Conservation (phyloP, 2,888 invertebrate species). For the Caradrina clavipalpis region DNA sequence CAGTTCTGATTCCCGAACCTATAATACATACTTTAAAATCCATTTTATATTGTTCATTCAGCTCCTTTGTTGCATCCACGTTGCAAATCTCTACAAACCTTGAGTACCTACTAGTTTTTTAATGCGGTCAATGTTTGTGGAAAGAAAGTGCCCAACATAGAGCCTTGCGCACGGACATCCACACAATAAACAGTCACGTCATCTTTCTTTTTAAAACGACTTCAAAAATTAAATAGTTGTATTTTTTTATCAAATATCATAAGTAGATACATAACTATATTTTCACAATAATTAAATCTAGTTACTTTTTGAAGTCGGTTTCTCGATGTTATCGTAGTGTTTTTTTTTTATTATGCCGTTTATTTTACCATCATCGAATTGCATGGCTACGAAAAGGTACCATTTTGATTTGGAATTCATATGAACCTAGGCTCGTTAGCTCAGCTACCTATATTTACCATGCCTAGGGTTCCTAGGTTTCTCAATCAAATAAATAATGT, state of each 20-base stretch:
- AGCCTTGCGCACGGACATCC: slow-evolving; percentile 5
- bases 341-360: slow-evolving; percentile 20
- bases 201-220: neutral
- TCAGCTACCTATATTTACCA: too few species aligned
- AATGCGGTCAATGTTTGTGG: neutral
- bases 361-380: slow-evolving; percentile 24
- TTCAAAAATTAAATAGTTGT: neutral
- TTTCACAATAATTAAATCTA: too few species aligned
- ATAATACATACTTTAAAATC: neutral
- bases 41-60: neutral
- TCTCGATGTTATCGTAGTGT: neutral
- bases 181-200: neutral
- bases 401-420: neutral
- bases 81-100: slow-evolving; percentile 20
- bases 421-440: neutral
- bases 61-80: slow-evolving; percentile 2
- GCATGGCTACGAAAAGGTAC: slow-evolving; percentile 20
- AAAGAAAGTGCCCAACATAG: slow-evolving; percentile 26
- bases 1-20: slow-evolving; percentile 39
- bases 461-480: too few species aligned
- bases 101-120: neutral
- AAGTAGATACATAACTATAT: too few species aligned
- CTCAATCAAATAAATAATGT: too few species aligned
- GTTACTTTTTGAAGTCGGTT: slow-evolving; percentile 11
- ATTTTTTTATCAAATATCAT: too few species aligned